These are phyloP conservation scores for Callospermophilus lateralis DNA, from an alignment of 2,113 vertebrate genomes.

Conservation along the genomic window DNA sequence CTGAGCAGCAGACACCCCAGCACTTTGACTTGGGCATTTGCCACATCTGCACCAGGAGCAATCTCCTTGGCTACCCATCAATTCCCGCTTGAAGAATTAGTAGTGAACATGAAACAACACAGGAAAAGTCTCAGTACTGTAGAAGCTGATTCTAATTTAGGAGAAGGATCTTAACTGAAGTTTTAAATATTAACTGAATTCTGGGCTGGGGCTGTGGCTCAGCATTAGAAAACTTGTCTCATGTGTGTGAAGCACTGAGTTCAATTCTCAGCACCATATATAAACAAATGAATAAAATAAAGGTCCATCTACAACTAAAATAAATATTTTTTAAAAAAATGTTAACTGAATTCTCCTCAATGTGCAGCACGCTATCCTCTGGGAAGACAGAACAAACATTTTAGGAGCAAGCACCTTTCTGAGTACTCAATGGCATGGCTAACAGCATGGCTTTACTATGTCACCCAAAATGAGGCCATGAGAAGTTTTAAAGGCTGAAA, in stretches of 20 bases:
- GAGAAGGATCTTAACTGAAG: not conserved
- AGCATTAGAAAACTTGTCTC: no score
- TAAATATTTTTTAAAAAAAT: not conserved
- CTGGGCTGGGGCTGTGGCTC: not conserved
- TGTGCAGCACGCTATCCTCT: not conserved
- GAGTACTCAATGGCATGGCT: not conserved
- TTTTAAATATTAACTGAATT: conserved; percentile 24
- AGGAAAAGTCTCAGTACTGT: not conserved
- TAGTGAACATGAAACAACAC: not conserved
- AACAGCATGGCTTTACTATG: not conserved
- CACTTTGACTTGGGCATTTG: not conserved
- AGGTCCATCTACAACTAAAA: no score
- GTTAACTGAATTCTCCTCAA: not conserved
- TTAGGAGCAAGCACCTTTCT: not conserved
- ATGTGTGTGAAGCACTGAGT: no score
- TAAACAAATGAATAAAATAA: no score
- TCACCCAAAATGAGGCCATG: not conserved
- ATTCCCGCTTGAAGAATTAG: not conserved
- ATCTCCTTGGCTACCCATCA: not conserved
- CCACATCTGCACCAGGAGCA: not conserved
- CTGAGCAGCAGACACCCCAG: not conserved
- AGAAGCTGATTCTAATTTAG: not conserved
- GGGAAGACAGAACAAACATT: conserved; percentile 27
- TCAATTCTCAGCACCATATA: no score
- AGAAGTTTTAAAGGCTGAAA: conserved; percentile 18